Evolutionary conservation across 2,113 vertebrate species (phyloP), one percentile per base, ranked within the genome.

Genomic region (Hepsetus odoe): DNA sequence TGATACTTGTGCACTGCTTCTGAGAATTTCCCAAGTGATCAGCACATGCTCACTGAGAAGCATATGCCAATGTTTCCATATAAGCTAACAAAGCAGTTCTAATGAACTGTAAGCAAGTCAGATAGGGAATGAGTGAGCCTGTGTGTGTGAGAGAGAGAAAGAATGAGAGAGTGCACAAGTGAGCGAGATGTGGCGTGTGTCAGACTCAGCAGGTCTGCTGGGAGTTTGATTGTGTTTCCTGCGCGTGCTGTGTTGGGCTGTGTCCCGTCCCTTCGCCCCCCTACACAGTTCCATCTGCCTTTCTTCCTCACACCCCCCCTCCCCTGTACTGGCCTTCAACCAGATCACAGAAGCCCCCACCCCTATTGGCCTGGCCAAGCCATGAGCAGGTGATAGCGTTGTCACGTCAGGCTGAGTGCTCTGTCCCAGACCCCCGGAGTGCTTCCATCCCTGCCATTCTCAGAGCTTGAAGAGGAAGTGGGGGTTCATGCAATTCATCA

Each of bases 201-300:
- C 49, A 67, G 58, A 28, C 80, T 35, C 84, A 86, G 85, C 68
- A 46, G 78, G 85, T 85, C 85, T 85, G 85, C 87, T 86, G 87
- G 56, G 87, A 84, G 71, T 80, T 83, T 88, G 87, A 88, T 86
- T 86, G 84, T 84, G 76, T 85, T 88, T 86, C 87, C 87, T 86
- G 87, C 24, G 42, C 84, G 40, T 83, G 82, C 84, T 78, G 87
- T 49, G 84, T 46, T 80, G 81, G 61, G 78, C 76, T 28, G 64
- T 56, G 64, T 84, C 74, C 85, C 75, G 24, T 79, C 76, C 76
- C 64, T 58, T 72, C 61, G 76, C 80, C 65, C 76, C 76, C 81
- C 74, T 71, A 65, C 83, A 51, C 61, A 22, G 35, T 76, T 64
- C 85, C 81, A 83, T 84, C 85, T 83, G 85, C 73, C 76, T 76